A percentile compares a stretch with the other conserved stretches of the same genome.
Evolutionary conservation across 2,888 invertebrate genomes (phyloP).

Genomic region (Xestoiulus laeticollis): DNA sequence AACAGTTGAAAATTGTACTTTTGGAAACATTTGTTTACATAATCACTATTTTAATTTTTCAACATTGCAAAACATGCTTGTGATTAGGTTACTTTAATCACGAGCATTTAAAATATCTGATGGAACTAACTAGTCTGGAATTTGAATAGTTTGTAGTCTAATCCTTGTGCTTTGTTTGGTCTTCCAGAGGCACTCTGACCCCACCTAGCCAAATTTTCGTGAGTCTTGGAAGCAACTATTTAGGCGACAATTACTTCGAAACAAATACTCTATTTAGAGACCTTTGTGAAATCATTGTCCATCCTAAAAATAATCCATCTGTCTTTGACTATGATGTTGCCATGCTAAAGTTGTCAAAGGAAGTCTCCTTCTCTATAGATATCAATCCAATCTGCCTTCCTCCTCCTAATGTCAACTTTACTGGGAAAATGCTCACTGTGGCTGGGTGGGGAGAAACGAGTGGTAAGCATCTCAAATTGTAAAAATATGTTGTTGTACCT

Average conservation of each 20-base stretch:
- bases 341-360: background rate
- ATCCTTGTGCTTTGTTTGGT: no score
- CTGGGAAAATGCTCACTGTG: conserved; percentile 11
- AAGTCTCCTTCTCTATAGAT: background rate
- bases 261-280: background rate
- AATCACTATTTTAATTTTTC: no score
- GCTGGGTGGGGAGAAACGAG: conserved; percentile 46
- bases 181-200: background rate
- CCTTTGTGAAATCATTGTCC: background rate
- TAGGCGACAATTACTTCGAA: background rate
- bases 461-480: background rate
- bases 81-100: no score
- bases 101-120: no score
- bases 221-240: background rate
- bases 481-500: background rate
- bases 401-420: conserved; percentile 17
- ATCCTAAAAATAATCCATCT: conserved; percentile 7
- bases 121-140: no score
- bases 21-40: no score
- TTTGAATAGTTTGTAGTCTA: no score
- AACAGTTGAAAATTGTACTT: no score
- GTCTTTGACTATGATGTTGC: conserved; percentile 4
- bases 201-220: background rate
- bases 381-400: conserved; percentile 44
- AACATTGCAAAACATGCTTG: no score